These are phyloP conservation scores for Orthonyx spaldingii DNA, from an alignment of 2,113 vertebrate genomes.

Conservation along the genomic window DNA sequence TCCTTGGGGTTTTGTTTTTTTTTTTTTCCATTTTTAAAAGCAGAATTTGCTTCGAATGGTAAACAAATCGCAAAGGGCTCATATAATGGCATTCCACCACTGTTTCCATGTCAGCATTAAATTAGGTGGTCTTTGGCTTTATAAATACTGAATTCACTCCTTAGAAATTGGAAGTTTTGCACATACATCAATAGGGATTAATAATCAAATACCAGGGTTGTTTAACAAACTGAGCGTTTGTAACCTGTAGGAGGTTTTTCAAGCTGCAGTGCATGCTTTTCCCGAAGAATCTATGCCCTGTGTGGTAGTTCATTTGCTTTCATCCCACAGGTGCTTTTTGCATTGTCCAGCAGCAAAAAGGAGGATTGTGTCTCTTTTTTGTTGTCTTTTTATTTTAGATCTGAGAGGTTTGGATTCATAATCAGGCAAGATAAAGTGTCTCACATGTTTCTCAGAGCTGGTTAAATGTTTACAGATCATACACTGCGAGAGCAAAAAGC, in stretches of 20 bases:
- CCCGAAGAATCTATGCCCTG: not conserved
- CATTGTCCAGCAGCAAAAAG: not conserved
- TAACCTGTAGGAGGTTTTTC: constrained; percentile 17
- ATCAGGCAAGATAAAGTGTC: not conserved
- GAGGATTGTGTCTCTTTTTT: not conserved
- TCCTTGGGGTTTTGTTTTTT: not conserved
- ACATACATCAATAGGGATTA: not conserved
- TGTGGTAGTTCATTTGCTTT: not conserved
- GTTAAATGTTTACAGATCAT: constrained; percentile 51
- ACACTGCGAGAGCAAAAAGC: constrained; percentile 6
- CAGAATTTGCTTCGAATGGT: not conserved
- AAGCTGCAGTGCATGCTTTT: not conserved
- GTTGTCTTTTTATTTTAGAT: not conserved
- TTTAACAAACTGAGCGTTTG: not conserved
- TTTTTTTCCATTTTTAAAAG: not conserved
- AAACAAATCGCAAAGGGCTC: not conserved
- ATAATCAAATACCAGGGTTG: not conserved
- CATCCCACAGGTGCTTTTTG: constrained; percentile 37
- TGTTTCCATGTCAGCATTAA: not conserved
- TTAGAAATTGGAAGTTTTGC: not conserved
- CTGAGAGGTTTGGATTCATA: not conserved
- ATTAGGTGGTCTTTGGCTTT: not conserved
- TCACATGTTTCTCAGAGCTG: constrained; percentile 17
- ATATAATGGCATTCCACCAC: not conserved
- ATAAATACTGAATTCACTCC: not conserved